Percentiles rank a stretch among this genome's conserved stretches.
phyloP scores from a whole-genome alignment of 2,797 vertebrate genomes.

The Champsocephalus gunnari region DNA sequence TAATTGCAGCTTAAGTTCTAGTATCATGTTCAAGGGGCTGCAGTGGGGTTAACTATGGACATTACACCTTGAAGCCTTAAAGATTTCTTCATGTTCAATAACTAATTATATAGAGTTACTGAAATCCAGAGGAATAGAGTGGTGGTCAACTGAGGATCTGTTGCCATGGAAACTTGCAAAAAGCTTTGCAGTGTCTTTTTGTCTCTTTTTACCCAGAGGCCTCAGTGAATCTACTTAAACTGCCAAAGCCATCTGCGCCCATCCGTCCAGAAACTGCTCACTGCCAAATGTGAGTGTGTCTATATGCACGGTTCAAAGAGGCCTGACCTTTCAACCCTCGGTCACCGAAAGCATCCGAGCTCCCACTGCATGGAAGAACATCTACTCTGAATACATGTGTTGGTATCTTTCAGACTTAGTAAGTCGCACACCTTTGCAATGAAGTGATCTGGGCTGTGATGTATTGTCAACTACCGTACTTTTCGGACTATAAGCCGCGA shows the following conservation, averaged over 20 bases:
- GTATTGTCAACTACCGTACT: neutral
- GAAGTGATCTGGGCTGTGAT: neutral
- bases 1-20: neutral
- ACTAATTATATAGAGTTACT: neutral
- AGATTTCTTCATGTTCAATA: neutral
- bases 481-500: too few species aligned
- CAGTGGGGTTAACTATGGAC: neutral
- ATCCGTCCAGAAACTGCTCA: constrained; percentile 7
- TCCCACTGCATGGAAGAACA: neutral
- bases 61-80: too few species aligned
- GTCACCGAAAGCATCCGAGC: neutral
- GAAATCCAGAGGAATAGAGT: neutral
- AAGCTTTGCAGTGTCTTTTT: neutral
- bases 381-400: neutral
- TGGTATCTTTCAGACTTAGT: neutral
- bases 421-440: neutral
- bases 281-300: constrained; percentile 3
- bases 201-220: neutral
- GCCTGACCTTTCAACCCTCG: constrained; percentile 10
- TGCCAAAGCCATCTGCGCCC: constrained; percentile 1
- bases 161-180: neutral
- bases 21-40: neutral
- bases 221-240: neutral
- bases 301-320: neutral
- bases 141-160: neutral